phyloP scores from a whole-genome alignment of 2,113 vertebrate genomes.

The Alligator mississippiensis region DNA sequence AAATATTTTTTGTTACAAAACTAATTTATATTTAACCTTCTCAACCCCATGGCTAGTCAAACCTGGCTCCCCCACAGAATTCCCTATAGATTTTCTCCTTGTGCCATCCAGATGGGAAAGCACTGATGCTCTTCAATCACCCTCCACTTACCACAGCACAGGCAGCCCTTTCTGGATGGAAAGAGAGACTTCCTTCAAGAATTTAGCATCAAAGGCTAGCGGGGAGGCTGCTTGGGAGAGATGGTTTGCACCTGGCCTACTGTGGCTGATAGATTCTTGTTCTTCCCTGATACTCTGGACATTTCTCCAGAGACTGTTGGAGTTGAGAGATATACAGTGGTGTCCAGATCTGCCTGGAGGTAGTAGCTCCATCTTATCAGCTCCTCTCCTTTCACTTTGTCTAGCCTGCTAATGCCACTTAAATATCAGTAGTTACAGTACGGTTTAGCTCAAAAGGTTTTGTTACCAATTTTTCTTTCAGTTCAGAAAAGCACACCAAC shows the following conservation, averaged over 20 bases:
- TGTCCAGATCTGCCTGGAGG: background rate
- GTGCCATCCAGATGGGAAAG: too few relatives aligned
- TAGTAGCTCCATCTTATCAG: background rate
- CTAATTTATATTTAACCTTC: background rate
- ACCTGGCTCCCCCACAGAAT: background rate
- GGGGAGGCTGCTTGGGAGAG: fast-evolving
- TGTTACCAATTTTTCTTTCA: background rate
- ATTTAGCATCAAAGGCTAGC: background rate
- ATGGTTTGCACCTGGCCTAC: background rate
- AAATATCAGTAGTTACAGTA: background rate
- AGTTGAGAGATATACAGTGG: background rate
- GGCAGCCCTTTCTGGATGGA: background rate
- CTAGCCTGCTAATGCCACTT: background rate
- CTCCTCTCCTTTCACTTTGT: fast-evolving
- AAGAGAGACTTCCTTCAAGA: too few relatives aligned
- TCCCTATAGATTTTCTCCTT: background rate
- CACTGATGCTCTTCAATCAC: background rate
- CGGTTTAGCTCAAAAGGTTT: background rate
- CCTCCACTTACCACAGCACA: background rate
- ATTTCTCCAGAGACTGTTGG: background rate
- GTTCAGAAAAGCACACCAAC: background rate
- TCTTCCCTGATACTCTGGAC: background rate
- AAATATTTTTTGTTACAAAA: too few relatives aligned
- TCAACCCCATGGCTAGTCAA: background rate
- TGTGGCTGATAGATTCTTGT: fast-evolving